phyloP scores from a whole-genome alignment of 1,140 invertebrate genomes.

The Calephelis virginiensis region DNA sequence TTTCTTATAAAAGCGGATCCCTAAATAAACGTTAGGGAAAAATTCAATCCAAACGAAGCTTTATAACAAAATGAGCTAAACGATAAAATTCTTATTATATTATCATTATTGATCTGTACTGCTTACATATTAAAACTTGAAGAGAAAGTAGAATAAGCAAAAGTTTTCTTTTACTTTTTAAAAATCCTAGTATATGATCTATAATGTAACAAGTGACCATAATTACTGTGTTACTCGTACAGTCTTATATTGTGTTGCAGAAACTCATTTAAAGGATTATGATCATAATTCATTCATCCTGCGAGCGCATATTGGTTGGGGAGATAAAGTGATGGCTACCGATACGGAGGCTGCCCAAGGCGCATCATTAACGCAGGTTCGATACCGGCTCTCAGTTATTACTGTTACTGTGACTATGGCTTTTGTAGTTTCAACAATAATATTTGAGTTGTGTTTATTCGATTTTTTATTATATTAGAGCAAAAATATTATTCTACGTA shows the following conservation, averaged over 20 bases:
- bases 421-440: constrained; percentile 20
- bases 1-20: too few species aligned
- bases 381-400: constrained; percentile 57
- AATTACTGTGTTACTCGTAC: constrained; percentile 6
- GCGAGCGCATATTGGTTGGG: constrained; percentile 28
- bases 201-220: constrained; percentile 1
- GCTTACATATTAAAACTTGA: too few species aligned
- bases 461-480: too few species aligned
- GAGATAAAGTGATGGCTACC: constrained; percentile 43
- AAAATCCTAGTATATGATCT: constrained; percentile 5
- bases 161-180: background rate
- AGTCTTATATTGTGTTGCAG: constrained; percentile 19
- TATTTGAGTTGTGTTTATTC: too few species aligned
- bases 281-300: constrained; percentile 24
- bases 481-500: too few species aligned
- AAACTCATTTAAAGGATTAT: constrained; percentile 29
- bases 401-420: constrained; percentile 38
- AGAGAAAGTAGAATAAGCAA: too few species aligned
- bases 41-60: too few species aligned
- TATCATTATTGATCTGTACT: too few species aligned
- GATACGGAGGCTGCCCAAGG: constrained; percentile 56
- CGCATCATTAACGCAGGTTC: constrained; percentile 59
- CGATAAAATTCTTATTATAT: too few species aligned
- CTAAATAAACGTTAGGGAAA: too few species aligned
- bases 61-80: too few species aligned